A percentile compares a stretch with the other conserved stretches of the same genome.
phyloP scores from a whole-genome alignment of 2,113 vertebrate genomes.

The Lasiurus borealis region DNA sequence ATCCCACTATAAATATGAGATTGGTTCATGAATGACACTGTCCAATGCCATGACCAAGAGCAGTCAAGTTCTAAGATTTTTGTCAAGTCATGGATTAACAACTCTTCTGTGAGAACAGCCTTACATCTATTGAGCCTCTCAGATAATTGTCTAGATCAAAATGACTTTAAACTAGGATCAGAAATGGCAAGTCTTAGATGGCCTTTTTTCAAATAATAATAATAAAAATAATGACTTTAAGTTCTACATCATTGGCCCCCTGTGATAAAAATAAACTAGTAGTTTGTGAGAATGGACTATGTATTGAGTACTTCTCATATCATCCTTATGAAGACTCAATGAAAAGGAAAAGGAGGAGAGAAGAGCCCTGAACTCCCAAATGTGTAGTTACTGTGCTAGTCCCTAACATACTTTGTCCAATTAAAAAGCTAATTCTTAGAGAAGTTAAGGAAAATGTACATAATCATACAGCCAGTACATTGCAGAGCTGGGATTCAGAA shows the following conservation, averaged over 20 bases:
- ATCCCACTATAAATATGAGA: background rate
- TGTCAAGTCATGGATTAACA: background rate
- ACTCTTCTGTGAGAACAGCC: background rate
- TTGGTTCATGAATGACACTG: background rate
- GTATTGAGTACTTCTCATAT: background rate
- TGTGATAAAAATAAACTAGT: conserved; percentile 12
- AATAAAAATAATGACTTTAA: conserved; percentile 24
- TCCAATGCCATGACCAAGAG: background rate
- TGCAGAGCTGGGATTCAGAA: background rate
- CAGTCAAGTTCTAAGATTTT: background rate
- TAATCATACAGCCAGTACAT: background rate
- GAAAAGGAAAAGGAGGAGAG: background rate
- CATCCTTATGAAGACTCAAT: background rate
- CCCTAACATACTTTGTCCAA: background rate
- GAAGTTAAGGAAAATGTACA: background rate
- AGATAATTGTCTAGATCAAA: background rate
- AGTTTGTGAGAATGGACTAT: background rate
- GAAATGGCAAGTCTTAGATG: background rate
- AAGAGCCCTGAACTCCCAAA: background rate
- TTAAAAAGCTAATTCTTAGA: background rate
- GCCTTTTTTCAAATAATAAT: background rate
- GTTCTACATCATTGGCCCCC: background rate
- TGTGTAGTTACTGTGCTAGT: background rate
- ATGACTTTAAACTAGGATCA: background rate
- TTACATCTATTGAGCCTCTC: background rate